Percentiles rank a stretch among this genome's conserved stretches.
These are phyloP conservation scores for Eugnorisma glareosa DNA, from an alignment of 2,888 invertebrate genomes.

Conservation along the genomic window DNA sequence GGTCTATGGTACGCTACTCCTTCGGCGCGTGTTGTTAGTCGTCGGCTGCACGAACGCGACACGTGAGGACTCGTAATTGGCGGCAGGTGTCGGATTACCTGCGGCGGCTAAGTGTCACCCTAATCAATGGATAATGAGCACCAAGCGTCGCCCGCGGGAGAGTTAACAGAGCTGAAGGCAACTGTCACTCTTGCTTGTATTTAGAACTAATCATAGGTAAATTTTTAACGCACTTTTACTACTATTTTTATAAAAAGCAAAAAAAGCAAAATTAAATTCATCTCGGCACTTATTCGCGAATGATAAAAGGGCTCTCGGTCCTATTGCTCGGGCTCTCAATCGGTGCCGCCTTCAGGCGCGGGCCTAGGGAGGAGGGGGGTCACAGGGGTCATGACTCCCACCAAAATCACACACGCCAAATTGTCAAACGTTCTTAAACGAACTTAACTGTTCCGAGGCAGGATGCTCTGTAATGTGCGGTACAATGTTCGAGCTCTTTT, in stretches of 20 bases:
- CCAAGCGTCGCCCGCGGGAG: neutral
- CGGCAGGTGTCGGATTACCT: neutral
- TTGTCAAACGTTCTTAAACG: too few relatives aligned
- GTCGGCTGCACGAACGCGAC: neutral
- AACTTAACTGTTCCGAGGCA: too few relatives aligned
- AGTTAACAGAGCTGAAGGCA: neutral
- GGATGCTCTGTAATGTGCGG: too few relatives aligned
- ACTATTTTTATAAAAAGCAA: neutral
- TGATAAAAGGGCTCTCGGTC: conserved; percentile 14
- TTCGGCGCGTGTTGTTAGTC: neutral
- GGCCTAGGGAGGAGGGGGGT: too few relatives aligned
- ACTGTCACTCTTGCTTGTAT: neutral
- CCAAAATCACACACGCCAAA: too few relatives aligned
- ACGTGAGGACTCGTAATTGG: neutral
- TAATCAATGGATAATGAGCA: neutral
- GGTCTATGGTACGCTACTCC: neutral
- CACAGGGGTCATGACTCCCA: too few relatives aligned
- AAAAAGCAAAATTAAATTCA: conserved; percentile 10
- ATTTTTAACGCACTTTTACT: neutral
- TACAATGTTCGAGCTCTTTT: too few relatives aligned
- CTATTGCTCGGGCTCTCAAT: conserved; percentile 27
- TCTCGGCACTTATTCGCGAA: conserved; percentile 16
- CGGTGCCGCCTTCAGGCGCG: conserved; percentile 31
- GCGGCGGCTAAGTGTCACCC: neutral
- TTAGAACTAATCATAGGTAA: neutral